These are phyloP conservation scores for Sus scrofa DNA, from an alignment of 2,113 vertebrate genomes.

Conservation along the genomic window DNA sequence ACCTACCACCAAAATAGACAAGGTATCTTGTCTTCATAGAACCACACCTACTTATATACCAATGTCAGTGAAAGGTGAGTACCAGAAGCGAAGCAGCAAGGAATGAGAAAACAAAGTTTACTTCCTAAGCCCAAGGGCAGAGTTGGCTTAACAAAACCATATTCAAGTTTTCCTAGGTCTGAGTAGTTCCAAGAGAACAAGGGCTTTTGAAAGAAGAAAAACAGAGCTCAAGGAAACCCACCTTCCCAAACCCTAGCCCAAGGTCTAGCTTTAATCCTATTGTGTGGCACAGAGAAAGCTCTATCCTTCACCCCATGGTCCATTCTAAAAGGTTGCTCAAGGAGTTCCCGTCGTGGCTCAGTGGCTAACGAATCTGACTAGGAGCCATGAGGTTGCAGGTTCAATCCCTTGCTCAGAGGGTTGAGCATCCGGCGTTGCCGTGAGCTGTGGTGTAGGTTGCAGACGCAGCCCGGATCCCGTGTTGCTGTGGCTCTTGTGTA, in stretches of 20 bases:
- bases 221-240: background rate
- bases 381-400: too few species aligned
- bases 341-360: too few species aligned
- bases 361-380: too few species aligned
- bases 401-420: too few species aligned
- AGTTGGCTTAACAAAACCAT: background rate
- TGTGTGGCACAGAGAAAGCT: background rate
- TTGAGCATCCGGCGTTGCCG: too few species aligned
- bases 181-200: background rate
- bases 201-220: background rate
- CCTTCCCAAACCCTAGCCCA: fast-evolving
- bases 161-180: background rate
- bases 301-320: background rate
- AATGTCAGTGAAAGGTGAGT: background rate
- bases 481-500: too few species aligned
- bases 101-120: background rate
- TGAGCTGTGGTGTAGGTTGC: too few species aligned
- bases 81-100: background rate
- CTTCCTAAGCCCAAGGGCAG: background rate
- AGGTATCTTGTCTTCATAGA: background rate
- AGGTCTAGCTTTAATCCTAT: background rate
- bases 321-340: too few species aligned
- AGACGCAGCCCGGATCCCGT: too few species aligned
- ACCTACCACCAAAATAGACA: background rate
- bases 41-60: background rate